Conservation (phyloP, 2,888 invertebrate genomes). For the Ectobius pallidus region DNA sequence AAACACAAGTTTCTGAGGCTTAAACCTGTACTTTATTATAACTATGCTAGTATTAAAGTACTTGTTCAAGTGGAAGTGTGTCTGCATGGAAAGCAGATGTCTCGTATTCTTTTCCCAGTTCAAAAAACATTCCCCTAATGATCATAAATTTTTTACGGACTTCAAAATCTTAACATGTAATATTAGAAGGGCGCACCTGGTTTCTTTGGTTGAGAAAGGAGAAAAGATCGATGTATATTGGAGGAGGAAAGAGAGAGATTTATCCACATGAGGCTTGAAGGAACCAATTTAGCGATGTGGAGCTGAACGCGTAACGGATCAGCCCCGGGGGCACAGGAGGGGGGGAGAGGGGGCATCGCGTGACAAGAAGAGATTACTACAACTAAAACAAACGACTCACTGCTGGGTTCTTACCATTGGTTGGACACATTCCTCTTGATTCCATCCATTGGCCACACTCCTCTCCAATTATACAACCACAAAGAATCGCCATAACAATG, state of each 20-base stretch:
- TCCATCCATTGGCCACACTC: conserved; percentile 10
- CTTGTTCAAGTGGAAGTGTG: too few relatives aligned
- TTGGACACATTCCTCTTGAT: conserved; percentile 12
- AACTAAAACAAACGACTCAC: conserved; percentile 10
- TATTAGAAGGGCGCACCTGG: too few relatives aligned
- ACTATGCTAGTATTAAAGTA: too few relatives aligned
- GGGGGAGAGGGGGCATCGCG: not conserved
- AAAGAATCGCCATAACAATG: not conserved
- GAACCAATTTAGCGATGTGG: conserved; percentile 14
- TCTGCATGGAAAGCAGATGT: too few relatives aligned
- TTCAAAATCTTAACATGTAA: too few relatives aligned
- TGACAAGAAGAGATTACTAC: conserved; percentile 14
- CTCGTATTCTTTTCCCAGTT: too few relatives aligned
- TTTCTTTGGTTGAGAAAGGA: too few relatives aligned
- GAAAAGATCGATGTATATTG: not conserved
- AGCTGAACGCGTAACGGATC: not conserved
- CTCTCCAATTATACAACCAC: conserved; percentile 19
- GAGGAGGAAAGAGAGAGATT: not conserved
- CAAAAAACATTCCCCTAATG: too few relatives aligned
- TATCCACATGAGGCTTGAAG: conserved; percentile 13
- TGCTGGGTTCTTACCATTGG: conserved; percentile 20
- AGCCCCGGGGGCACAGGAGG: not conserved
- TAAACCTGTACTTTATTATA: too few relatives aligned
- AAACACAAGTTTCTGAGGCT: too few relatives aligned
- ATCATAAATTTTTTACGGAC: too few relatives aligned